Evolutionary conservation across 2,888 invertebrate genomes (phyloP).

Genomic region (Rhagium mordax): DNA sequence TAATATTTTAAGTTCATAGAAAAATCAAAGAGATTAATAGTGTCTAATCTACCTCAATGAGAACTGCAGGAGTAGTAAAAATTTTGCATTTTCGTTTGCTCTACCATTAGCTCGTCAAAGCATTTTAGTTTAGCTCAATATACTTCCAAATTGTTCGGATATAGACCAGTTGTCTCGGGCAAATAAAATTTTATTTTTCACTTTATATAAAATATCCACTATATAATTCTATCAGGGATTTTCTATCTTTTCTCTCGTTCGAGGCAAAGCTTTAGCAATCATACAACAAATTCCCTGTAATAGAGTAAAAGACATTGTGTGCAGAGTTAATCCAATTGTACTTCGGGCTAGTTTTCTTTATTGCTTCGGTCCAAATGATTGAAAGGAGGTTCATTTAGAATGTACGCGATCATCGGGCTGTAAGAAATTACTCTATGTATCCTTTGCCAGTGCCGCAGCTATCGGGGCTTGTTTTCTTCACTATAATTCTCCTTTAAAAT

Average conservation of each 20-base stretch:
- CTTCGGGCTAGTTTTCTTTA: conserved; percentile 51
- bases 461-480: background rate
- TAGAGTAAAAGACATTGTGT: conserved; percentile 52
- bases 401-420: conserved; percentile 46
- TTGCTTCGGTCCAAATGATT: conserved; percentile 50
- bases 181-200: conserved; percentile 25
- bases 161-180: conserved; percentile 4
- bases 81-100: no score
- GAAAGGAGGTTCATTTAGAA: conserved; percentile 54
- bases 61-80: no score
- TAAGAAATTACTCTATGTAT: conserved; percentile 36
- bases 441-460: background rate
- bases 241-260: conserved; percentile 37
- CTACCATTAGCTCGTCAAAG: background rate
- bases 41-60: no score
- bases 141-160: background rate
- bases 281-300: conserved; percentile 51
- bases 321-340: conserved; percentile 52
- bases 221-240: conserved; percentile 45
- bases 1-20: no score
- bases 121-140: background rate
- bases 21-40: no score
- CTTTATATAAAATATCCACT: conserved; percentile 35
- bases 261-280: conserved; percentile 44
- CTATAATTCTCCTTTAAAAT: no score